These are phyloP conservation scores for Vultur gryphus DNA, from an alignment of 2,797 vertebrate genomes.

Conservation along the genomic window DNA sequence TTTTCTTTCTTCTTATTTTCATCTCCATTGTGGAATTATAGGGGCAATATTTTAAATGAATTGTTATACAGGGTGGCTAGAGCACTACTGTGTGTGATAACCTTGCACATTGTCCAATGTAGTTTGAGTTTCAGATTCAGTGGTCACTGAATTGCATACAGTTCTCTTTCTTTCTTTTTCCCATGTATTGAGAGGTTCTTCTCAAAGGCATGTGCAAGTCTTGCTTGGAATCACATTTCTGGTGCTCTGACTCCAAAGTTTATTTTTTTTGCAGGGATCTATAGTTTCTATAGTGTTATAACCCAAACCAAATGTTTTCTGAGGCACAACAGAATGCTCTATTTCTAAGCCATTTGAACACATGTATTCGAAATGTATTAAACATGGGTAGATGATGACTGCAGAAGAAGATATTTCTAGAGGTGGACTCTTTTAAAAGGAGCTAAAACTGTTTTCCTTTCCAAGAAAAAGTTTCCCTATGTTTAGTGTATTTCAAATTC, in stretches of 20 bases:
- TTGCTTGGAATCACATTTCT: background rate
- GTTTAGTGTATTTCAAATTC: conserved; percentile 23
- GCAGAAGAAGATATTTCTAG: background rate
- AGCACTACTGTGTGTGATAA: background rate
- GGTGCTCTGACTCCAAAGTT: background rate
- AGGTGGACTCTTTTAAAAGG: background rate
- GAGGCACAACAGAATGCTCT: background rate
- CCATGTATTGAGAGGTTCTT: background rate
- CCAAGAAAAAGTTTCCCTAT: conserved; percentile 3
- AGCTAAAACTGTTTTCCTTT: background rate
- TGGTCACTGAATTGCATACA: background rate
- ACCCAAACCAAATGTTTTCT: conserved; percentile 21
- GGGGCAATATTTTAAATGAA: background rate
- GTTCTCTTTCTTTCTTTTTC: background rate
- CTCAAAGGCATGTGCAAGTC: background rate
- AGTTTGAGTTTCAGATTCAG: background rate
- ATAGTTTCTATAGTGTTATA: background rate
- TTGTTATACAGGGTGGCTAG: background rate
- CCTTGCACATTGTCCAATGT: background rate
- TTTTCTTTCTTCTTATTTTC: background rate
- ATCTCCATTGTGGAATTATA: background rate
- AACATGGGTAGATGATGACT: background rate
- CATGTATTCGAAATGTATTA: background rate
- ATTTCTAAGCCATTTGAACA: background rate
- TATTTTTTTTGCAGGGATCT: background rate